These are phyloP conservation scores for Hycleus cichorii DNA, from an alignment of 1,140 invertebrate genomes.

Conservation along the genomic window DNA sequence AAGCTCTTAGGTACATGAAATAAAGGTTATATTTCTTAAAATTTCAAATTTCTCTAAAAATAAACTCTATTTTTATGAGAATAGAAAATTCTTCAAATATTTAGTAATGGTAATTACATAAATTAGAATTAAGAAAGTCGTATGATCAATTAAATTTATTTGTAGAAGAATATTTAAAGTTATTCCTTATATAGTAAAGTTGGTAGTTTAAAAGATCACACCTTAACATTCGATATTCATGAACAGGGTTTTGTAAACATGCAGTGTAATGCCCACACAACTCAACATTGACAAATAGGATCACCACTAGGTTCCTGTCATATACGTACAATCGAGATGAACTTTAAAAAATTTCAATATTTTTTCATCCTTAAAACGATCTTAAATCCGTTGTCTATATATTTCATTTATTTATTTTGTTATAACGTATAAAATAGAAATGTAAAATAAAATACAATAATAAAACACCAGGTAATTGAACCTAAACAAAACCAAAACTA, in stretches of 20 bases:
- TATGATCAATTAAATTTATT: conserved; percentile 7
- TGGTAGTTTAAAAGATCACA: conserved; percentile 15
- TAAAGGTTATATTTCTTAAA: too few relatives aligned
- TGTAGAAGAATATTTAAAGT: conserved; percentile 3
- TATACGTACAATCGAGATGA: conserved; percentile 3
- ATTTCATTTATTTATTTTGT: too few relatives aligned
- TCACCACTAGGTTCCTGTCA: conserved; percentile 15
- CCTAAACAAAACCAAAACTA: too few relatives aligned
- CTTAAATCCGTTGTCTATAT: conserved; percentile 2
- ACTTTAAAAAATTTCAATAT: conserved; percentile 1
- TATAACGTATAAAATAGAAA: background rate
- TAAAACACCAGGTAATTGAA: background rate
- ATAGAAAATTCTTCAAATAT: too few relatives aligned
- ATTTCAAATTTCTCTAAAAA: too few relatives aligned
- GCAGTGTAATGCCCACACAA: conserved; percentile 17
- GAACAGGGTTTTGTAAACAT: conserved; percentile 15
- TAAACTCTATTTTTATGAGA: too few relatives aligned
- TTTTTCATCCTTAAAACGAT: background rate
- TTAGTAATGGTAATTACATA: too few relatives aligned
- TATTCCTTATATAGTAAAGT: conserved; percentile 15
- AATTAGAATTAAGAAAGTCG: too few relatives aligned
- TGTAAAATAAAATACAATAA: conserved; percentile 5
- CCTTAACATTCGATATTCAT: conserved; percentile 19
- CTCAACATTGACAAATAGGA: conserved; percentile 17
- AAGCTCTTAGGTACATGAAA: too few relatives aligned